phyloP scores from a whole-genome alignment of 2,888 invertebrate genomes.

The Drosophila planitibia region DNA sequence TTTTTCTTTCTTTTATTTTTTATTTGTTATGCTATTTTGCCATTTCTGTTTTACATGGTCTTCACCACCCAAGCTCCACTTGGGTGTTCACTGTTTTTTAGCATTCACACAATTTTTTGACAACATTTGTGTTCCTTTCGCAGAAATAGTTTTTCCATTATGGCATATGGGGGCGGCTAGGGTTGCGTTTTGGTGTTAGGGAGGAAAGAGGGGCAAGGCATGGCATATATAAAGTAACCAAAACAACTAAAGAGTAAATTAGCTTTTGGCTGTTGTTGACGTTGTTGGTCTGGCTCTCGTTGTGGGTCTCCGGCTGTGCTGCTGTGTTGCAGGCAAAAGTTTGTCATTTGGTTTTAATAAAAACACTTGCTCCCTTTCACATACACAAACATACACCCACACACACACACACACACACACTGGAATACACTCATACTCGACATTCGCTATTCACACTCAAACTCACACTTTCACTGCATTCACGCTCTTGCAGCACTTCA shows the following conservation, averaged over 20 bases:
- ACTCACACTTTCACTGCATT: slow-evolving; percentile 45
- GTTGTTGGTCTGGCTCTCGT: slow-evolving; percentile 66
- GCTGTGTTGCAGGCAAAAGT: slow-evolving; percentile 68
- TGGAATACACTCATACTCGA: slow-evolving; percentile 29
- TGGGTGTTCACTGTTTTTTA: slow-evolving; percentile 70
- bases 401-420: slow-evolving; percentile 38
- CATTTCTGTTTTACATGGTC: slow-evolving; percentile 49
- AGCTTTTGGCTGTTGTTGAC: slow-evolving; percentile 81
- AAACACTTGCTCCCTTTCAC: slow-evolving; percentile 69
- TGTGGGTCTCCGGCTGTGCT: slow-evolving; percentile 31
- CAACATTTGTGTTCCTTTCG: slow-evolving; percentile 72
- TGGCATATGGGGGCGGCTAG: slow-evolving; percentile 43
- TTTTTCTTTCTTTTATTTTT: slow-evolving; percentile 11
- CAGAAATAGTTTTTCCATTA: slow-evolving; percentile 80
- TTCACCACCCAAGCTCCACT: slow-evolving; percentile 14
- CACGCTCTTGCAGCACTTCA: slow-evolving; percentile 72
- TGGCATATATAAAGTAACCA: slow-evolving; percentile 73
- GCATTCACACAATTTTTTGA: slow-evolving; percentile 78
- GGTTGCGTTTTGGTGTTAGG: background rate
- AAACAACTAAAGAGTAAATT: slow-evolving; percentile 81
- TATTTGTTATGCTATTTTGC: slow-evolving; percentile 21
- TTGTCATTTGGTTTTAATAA: slow-evolving; percentile 81
- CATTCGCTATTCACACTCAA: slow-evolving; percentile 40
- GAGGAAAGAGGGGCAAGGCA: slow-evolving; percentile 1
- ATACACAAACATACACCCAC: slow-evolving; percentile 33